Base-by-base conservation (phyloP, 2,113 vertebrate genomes). In the Pomatorhinus ruficollis region DNA sequence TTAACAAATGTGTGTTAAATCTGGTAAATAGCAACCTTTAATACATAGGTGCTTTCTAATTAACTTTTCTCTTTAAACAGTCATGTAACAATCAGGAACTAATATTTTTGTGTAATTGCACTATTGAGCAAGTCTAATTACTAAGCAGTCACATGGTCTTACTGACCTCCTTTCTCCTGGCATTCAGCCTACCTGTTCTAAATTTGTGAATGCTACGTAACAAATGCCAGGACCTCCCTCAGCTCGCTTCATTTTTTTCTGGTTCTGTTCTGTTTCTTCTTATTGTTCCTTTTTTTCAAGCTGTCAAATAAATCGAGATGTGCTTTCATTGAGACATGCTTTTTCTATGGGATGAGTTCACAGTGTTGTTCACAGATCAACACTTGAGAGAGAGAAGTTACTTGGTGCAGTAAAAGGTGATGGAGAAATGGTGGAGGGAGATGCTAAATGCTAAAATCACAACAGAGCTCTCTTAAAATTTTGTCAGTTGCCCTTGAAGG, bases 131-230 rank as follows among this genome's bases (percentile, higher is more conserved):
- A 94, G 64, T 61, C 65, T 92, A 96, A 93, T 96, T 96, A 87
- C 87, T 93, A 72, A 95, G 80, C 85, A 89, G 93, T 96, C 91
- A 93, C 71, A 28, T 97, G 92, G 90, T 82, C 80, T 94, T 90
- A 96, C 94, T 97, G 96, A 97, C 93, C 94, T 97, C 94, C 87
- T 97, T 97, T 97, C 80, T 97, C 33, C 68, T 97, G 96, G 92
- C 95, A 91, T 74, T 87, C 90, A 90, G 95, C 95, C 92, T 70
- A 89, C 83, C 84, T 94, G 85, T 84, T 89, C 75, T 91, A 69
- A 88, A 92, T 80, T 83, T 49, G 25, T 17, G 59, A 89, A 49
- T 21, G 74, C 83, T 88, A 57, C 4, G 10, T 89, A 95, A 92
- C 77, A 94, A 71, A 69, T 75, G 27, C 44, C 60, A 82, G 71